phyloP scores from a whole-genome alignment of 2,888 invertebrate species.

The Parnassius apollo region DNA sequence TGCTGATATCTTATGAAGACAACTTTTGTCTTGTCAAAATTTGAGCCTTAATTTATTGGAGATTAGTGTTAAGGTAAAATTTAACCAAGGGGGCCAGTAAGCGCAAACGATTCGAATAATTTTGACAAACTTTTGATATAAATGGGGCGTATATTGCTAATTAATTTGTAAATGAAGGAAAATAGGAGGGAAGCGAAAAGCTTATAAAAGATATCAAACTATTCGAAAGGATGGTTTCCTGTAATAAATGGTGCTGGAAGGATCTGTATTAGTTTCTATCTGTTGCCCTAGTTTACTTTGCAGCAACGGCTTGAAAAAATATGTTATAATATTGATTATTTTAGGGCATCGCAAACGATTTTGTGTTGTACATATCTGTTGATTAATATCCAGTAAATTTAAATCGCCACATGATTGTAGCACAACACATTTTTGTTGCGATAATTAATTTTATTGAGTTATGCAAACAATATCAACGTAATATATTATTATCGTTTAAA shows the following conservation, averaged over 20 bases:
- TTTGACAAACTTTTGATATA: constrained; percentile 27
- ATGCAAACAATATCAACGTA: constrained; percentile 23
- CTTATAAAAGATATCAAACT: constrained; percentile 18
- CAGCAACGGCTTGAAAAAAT: constrained; percentile 44
- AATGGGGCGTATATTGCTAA: constrained; percentile 27
- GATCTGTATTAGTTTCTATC: constrained; percentile 66
- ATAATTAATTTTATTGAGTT: constrained; percentile 13
- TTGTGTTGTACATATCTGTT: constrained; percentile 40
- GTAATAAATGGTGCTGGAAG: constrained; percentile 71
- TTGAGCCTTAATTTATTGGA: constrained; percentile 63
- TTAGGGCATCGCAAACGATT: constrained; percentile 45
- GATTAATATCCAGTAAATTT: constrained; percentile 14
- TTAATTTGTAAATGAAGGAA: constrained; percentile 37
- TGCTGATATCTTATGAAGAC: constrained; percentile 32
- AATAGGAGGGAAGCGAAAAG: constrained; percentile 24
- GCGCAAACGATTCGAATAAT: constrained; percentile 37
- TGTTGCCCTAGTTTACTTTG: constrained; percentile 39
- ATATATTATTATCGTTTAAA: neutral
- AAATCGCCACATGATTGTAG: neutral
- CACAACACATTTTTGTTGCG: constrained; percentile 12
- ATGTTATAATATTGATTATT: constrained; percentile 26
- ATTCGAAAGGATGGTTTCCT: constrained; percentile 38
- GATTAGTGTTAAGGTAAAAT: constrained; percentile 60
- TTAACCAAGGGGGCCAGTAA: constrained; percentile 64
- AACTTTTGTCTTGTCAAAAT: constrained; percentile 58